These are phyloP conservation scores for Xyliphius kryptos DNA, from an alignment of 2,113 vertebrate species.

Conservation along the genomic window DNA sequence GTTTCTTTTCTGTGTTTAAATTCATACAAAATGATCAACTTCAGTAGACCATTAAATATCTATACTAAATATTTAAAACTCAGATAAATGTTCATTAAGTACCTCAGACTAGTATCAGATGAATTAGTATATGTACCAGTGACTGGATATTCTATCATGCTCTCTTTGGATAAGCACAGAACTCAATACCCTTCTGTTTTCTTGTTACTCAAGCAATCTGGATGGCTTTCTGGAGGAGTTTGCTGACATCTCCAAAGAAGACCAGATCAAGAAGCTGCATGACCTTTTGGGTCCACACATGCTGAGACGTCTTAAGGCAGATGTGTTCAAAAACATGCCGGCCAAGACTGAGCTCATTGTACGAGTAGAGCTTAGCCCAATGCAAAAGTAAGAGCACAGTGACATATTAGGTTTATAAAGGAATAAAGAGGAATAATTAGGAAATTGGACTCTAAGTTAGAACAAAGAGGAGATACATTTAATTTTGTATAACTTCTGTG, in stretches of 20 bases:
- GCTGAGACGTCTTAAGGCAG: constrained; percentile 88
- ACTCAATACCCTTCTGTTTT: background rate
- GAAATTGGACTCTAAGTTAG: background rate
- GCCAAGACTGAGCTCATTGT: constrained; percentile 93
- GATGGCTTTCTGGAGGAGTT: constrained; percentile 94
- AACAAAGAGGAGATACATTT: background rate
- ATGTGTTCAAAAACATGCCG: constrained; percentile 97
- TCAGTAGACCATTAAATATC: too few species aligned
- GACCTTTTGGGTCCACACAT: constrained; percentile 90
- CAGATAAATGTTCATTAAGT: too few species aligned
- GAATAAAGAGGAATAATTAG: too few species aligned
- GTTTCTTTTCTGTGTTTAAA: too few species aligned
- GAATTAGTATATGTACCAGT: too few species aligned
- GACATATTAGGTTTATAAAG: too few species aligned
- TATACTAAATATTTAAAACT: too few species aligned
- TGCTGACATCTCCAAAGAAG: constrained; percentile 94
- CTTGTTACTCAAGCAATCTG: constrained; percentile 68
- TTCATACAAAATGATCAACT: too few species aligned
- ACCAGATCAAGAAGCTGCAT: constrained; percentile 95
- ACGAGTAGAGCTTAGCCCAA: constrained; percentile 88
- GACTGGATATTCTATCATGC: too few species aligned
- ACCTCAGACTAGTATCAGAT: too few species aligned
- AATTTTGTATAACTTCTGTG: background rate
- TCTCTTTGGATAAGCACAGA: too few species aligned
- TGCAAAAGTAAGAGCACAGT: constrained; percentile 79